These are phyloP conservation scores for Archilochus colubris DNA, from an alignment of 2,113 vertebrate species.

Conservation along the genomic window DNA sequence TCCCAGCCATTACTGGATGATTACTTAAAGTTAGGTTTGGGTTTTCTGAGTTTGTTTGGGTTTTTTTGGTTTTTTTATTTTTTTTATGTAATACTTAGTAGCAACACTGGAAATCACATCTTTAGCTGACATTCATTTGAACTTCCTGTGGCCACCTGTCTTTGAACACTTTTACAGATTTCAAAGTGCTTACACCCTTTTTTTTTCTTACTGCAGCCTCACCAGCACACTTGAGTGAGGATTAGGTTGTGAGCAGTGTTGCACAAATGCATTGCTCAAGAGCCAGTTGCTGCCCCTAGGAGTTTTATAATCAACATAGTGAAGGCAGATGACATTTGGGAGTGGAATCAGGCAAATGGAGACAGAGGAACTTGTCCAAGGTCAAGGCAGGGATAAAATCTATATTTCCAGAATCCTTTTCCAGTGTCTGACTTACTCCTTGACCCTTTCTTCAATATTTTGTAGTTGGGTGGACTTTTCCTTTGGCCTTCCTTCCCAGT, in stretches of 20 bases:
- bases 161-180: background rate
- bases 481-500: background rate
- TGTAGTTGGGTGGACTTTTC: background rate
- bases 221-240: background rate
- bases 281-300: background rate
- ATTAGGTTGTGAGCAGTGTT: background rate
- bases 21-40: background rate
- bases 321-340: background rate
- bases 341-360: conserved; percentile 3
- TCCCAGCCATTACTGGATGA: background rate
- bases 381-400: background rate
- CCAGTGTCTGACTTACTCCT: background rate
- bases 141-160: background rate
- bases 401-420: background rate
- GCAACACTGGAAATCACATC: background rate
- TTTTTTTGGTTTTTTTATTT: background rate
- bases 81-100: background rate
- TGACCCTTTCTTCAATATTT: background rate
- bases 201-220: background rate
- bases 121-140: background rate
- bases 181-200: background rate
- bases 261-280: background rate
- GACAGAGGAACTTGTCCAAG: background rate
- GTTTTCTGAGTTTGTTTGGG: too few relatives aligned
- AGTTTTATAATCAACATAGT: background rate